These are phyloP conservation scores for Willowsia nigromaculata DNA, from an alignment of 2,888 invertebrate genomes.

Conservation along the genomic window DNA sequence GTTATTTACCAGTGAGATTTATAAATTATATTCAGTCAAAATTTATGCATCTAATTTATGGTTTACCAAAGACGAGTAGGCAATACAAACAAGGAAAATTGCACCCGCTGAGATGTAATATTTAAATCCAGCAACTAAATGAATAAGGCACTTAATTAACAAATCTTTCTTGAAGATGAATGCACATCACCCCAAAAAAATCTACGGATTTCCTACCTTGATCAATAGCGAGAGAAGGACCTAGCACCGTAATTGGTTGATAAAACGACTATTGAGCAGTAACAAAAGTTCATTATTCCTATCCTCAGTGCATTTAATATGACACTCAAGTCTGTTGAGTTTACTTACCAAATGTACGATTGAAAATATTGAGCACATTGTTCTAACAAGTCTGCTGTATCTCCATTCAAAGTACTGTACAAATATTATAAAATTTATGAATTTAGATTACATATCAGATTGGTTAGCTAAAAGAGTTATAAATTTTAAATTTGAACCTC, in stretches of 20 bases:
- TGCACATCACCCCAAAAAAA: no score
- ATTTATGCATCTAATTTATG: background rate
- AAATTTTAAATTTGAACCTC: constrained; percentile 4
- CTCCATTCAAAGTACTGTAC: constrained; percentile 72
- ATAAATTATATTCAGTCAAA: background rate
- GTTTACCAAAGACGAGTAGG: constrained; percentile 70
- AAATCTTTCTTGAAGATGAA: no score
- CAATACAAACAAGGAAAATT: constrained; percentile 75
- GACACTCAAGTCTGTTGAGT: background rate
- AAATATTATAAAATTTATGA: constrained; percentile 19
- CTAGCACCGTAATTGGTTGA: constrained; percentile 71
- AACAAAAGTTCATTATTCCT: no score
- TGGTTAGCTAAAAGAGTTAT: background rate
- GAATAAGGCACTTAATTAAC: background rate
- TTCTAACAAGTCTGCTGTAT: constrained; percentile 63
- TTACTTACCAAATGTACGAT: constrained; percentile 72
- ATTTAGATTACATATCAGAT: background rate
- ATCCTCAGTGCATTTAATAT: background rate
- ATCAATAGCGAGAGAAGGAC: constrained; percentile 73
- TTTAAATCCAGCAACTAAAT: constrained; percentile 72
- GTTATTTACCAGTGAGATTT: background rate
- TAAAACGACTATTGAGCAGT: constrained; percentile 63
- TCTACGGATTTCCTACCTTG: no score
- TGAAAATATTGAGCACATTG: constrained; percentile 65
- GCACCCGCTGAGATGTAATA: constrained; percentile 70